Percentiles rank a stretch among this genome's conserved stretches.
Conservation (phyloP, 2,797 vertebrate species). For the Zenarchopterus dispar region DNA sequence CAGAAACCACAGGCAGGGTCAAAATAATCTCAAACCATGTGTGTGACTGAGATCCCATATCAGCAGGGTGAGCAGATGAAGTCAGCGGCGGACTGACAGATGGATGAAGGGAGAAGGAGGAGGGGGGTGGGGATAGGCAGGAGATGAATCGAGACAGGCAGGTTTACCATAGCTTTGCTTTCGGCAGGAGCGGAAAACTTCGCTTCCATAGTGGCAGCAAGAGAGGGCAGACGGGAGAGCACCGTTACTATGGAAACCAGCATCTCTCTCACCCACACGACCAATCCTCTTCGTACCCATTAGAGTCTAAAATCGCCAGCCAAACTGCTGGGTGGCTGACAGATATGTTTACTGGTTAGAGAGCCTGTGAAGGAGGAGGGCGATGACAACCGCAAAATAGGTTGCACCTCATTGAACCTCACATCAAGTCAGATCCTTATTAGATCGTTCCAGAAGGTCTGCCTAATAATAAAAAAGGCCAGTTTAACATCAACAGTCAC, state of each 20-base stretch:
- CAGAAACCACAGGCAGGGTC: slow-evolving; percentile 19
- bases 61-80: slow-evolving; percentile 10
- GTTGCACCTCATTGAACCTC: slow-evolving; percentile 64
- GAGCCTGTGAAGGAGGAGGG: slow-evolving; percentile 53
- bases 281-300: slow-evolving; percentile 83
- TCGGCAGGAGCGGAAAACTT: slow-evolving; percentile 99
- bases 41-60: slow-evolving; percentile 7
- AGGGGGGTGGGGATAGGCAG: not conserved
- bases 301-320: slow-evolving; percentile 77
- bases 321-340: slow-evolving; percentile 71
- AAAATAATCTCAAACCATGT: slow-evolving; percentile 17
- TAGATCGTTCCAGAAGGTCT: slow-evolving; percentile 59
- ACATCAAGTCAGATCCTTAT: slow-evolving; percentile 61
- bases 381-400: slow-evolving; percentile 63
- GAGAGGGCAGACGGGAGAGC: slow-evolving; percentile 95
- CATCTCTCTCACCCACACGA: slow-evolving; percentile 81
- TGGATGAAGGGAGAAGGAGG: not conserved
- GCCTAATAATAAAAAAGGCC: slow-evolving; percentile 59
- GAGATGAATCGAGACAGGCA: slow-evolving; percentile 45
- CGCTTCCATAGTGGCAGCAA: slow-evolving; percentile 99
- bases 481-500: slow-evolving; percentile 57
- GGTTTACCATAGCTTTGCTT: slow-evolving; percentile 99
- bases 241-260: slow-evolving; percentile 93
- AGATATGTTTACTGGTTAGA: slow-evolving; percentile 75
- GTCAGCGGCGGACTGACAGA: not conserved